Evolutionary conservation across 2,797 vertebrate genomes (phyloP).

Genomic region (Manis crassicaudata): DNA sequence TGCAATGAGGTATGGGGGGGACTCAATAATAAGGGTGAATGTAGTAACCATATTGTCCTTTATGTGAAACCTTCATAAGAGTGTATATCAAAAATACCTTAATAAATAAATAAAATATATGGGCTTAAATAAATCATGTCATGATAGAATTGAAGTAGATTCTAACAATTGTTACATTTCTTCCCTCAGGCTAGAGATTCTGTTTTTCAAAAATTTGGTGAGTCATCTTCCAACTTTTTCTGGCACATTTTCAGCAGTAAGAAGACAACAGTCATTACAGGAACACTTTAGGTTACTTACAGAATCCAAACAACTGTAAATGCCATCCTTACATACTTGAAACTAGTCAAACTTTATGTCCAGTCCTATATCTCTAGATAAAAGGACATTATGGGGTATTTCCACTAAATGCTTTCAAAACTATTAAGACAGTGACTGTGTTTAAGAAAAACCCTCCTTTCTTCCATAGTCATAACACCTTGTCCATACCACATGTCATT

Average conservation of each 20-base stretch:
- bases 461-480: background rate
- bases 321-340: background rate
- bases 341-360: background rate
- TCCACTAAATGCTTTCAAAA: background rate
- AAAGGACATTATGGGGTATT: background rate
- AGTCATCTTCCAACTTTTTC: background rate
- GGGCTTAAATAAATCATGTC: background rate
- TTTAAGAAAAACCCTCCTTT: background rate
- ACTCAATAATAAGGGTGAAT: no score
- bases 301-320: background rate
- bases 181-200: background rate
- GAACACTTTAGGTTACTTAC: background rate
- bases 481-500: rapidly evolving
- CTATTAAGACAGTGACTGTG: background rate
- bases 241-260: background rate
- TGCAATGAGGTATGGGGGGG: no score
- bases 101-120: background rate
- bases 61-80: no score
- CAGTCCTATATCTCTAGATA: background rate
- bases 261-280: background rate
- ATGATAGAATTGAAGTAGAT: background rate
- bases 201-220: background rate
- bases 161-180: background rate
- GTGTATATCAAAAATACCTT: no score
- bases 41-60: no score